Base-by-base conservation (phyloP, 2,888 invertebrate genomes). In the Mystacides longicornis region DNA sequence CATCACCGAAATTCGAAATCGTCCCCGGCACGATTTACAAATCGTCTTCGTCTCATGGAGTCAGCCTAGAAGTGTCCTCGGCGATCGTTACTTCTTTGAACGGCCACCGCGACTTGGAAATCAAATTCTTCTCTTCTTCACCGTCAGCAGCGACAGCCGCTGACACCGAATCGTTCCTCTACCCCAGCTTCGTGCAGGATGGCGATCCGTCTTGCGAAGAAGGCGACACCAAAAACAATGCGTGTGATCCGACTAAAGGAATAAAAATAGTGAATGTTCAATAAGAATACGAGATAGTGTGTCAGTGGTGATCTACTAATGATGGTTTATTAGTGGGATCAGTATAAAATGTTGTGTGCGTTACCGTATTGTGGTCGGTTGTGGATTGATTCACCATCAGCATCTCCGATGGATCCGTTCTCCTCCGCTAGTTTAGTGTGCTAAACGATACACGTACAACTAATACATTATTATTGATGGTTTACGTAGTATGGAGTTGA, bases 11-110 rank as follows among this genome's bases (percentile, higher is more conserved):
- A 42, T 64, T 61, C 51, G 33, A 62, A 59, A 50, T 58, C 59
- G 54, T 62, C 61, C 50, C 63, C 16, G 62, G 62, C 37, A 56
- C 59, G 22, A 22, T 60, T 1, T 60, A 60, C 54, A 64, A 64
- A 48, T 63, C 64, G n/a, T 64, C 64, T 45, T 59, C 64, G 43
- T 51, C 62, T 42, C 57, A 63, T 19, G 67, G 69, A 1, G 73
- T 76, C 50, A 77, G 78, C 45, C 72, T 87, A 64, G 85, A 86
- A 69, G 86, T 87, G 56, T 86, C 86, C 27, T 86, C 87, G 31
- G 85, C 87, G 67, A 88, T 88, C 64, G 86, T 88, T 62, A 87
- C 87, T 22, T 87, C 87, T 46, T 80, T 82, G 63, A 86, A 87
- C 67, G 87, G 87, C 47, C 87, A 87, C 67, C 78, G 87, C 58